Base-by-base conservation (phyloP, 2,113 vertebrate genomes). In the Rhegmatorhina hoffmannsi region DNA sequence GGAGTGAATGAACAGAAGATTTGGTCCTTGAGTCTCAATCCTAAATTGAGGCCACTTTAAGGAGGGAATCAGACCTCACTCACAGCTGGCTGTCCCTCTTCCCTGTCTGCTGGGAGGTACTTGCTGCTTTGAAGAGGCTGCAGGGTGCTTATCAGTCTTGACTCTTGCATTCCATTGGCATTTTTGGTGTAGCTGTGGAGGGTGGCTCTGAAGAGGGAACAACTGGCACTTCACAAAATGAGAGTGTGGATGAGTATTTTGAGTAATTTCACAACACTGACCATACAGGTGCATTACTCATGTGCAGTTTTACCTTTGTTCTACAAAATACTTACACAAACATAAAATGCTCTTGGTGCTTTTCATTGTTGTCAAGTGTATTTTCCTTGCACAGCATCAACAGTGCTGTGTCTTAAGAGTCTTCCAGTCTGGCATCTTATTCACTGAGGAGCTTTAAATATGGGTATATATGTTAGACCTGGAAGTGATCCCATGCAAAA, bases 401-500 rank as follows among this genome's bases (percentile, higher is more conserved):
- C 60, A 62, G 38, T 26, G 29, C 31, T 84, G 84, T 77, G 46
- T 70, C 64, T 50, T 50, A 3, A 80, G 92, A 84, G 68, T 63
- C 82, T 84, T 40, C 25, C 90, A 86, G 91, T 86, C 91, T 92
- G 81, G 33, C 87, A 11, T 82, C 89, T 90, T 50, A 52, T 1
- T 82, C 82, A 33, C 68, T 75, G 86, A 29, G 56, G 73, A 56
- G 92, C 82, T 95, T 94, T 86, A 95, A 95, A 96, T 94, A 80
- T 88, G 92, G 90, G 47, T 80, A 7, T 84, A 55, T 95, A 79
- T 83, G 75, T 86, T 95, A 95, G 87, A 89, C 91, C 90, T 95
- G 90, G 95, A 95, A 94, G 86, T 92, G 77, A 52, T 96, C 92
- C 91, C 91, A 87, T 96, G 87, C 93, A 94, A 93, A 97, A 96